A percentile compares a stretch with the other conserved stretches of the same genome.
Evolutionary conservation across 2,888 invertebrate genomes (phyloP).

Genomic region (Amphipoea lucens): DNA sequence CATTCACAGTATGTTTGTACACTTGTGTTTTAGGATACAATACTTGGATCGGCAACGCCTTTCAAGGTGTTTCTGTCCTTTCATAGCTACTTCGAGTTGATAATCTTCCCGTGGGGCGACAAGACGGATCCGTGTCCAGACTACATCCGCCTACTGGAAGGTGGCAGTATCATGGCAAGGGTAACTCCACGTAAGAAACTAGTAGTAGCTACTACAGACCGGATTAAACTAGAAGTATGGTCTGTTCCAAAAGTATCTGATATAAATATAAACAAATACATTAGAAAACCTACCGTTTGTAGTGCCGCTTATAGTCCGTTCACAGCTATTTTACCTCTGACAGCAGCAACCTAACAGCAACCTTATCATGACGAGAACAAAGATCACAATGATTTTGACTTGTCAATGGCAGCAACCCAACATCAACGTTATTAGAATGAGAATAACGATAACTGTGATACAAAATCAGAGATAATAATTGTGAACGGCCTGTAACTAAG

Average conservation of each 20-base stretch:
- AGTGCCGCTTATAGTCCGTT: background rate
- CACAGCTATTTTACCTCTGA: no score
- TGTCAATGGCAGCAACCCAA: no score
- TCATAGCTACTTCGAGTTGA: constrained; percentile 86
- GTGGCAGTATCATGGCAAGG: constrained; percentile 83
- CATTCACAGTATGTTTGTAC: no score
- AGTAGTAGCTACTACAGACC: constrained; percentile 41
- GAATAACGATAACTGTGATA: no score
- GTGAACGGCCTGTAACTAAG: no score
- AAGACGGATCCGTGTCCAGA: constrained; percentile 83
- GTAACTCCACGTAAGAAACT: constrained; percentile 77
- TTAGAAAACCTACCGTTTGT: background rate
- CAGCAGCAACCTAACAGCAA: no score
- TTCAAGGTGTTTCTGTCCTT: constrained; percentile 87
- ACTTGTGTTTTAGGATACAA: constrained; percentile 78
- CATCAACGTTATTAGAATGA: no score
- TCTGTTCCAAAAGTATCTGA: background rate
- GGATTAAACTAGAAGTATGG: background rate
- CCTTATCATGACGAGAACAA: no score
- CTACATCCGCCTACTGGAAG: constrained; percentile 83
- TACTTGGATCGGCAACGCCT: constrained; percentile 77
- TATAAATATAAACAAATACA: background rate
- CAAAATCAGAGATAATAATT: no score
- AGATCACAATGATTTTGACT: no score
- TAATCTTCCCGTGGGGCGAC: constrained; percentile 87